Evolutionary conservation across 2,113 vertebrate genomes (phyloP), one percentile per base, ranked within the genome.

Genomic region (Otolemur garnettii): DNA sequence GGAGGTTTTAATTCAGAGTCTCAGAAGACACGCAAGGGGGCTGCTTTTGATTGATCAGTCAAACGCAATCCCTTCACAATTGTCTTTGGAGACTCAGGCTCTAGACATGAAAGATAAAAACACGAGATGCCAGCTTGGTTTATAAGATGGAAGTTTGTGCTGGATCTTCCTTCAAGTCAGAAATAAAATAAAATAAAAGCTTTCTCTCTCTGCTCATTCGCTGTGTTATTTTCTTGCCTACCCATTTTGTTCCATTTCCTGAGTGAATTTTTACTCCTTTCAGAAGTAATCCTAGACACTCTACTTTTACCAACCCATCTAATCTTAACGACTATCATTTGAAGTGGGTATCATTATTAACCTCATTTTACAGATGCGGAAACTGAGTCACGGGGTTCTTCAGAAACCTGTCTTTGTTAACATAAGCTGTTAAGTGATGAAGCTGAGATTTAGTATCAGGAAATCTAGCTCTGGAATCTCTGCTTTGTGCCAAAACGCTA

Each of bases 31-130:
- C 71, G 83, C 57, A 60, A 96, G 96, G 77, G 87, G 91, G 80
- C 42, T 75, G 93, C 87, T 83, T 97, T 94, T 94, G 96, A 97
- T 86, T 96, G 88, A 97, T 97, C 96, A 81, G 78, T 96, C 97
- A 97, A 95, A 94, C 92, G 87, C 96, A 97, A 96, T 96, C 77
- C 89, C 93, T 96, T 94, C 38, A 2, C 94, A 87, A 93, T 96
- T 95, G 96, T 97, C 97, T 97, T 95, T 74, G 60, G 94, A 98
- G 94, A 97, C 74, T 62, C n/a, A 18, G 78, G 69, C 91, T 95
- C 85, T 75, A 87, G 72, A 98, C 94, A 93, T 96, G 96, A 97
- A 97, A 98, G 96, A 91, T 30, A 62, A 80, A 95, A 93, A 94
- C 62, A 53, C 69, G 90, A 93, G 87, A 95, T 94, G 92, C 85